Percentiles rank a stretch among this genome's conserved stretches.
Evolutionary conservation across 1,140 invertebrate genomes (phyloP).

Genomic region (Drosophila mayri): DNA sequence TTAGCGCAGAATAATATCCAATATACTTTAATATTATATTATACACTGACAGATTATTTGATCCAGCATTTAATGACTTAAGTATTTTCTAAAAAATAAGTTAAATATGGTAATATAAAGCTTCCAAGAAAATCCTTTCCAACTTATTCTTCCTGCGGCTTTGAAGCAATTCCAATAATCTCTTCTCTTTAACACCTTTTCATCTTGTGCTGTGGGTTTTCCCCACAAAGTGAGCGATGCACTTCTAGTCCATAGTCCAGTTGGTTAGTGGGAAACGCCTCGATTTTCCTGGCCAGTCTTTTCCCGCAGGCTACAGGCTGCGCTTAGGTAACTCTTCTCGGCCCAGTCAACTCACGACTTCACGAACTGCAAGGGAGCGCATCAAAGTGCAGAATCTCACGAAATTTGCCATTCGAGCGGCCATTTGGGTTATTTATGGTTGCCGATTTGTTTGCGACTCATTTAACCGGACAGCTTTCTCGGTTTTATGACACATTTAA

Average conservation of each 20-base stretch:
- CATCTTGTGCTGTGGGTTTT: slow-evolving; percentile 22
- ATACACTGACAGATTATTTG: background rate
- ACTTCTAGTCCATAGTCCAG: slow-evolving; percentile 17
- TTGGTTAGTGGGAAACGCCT: slow-evolving; percentile 54
- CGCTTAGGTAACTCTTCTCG: slow-evolving; percentile 76
- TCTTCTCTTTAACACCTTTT: background rate
- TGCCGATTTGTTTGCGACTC: slow-evolving; percentile 73
- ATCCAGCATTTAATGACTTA: background rate
- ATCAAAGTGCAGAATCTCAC: slow-evolving; percentile 81
- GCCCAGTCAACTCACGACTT: slow-evolving; percentile 62
- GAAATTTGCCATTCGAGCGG: slow-evolving; percentile 78
- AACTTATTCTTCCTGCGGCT: background rate
- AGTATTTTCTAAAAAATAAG: background rate
- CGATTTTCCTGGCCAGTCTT: slow-evolving; percentile 34
- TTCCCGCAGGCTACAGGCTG: slow-evolving; percentile 28
- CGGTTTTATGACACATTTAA: slow-evolving; percentile 77
- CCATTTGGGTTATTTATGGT: slow-evolving; percentile 78
- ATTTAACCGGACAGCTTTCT: slow-evolving; percentile 61
- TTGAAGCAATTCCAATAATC: background rate
- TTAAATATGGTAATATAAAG: background rate
- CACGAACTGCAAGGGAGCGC: slow-evolving; percentile 68
- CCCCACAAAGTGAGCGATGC: slow-evolving; percentile 32
- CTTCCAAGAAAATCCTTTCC: background rate
- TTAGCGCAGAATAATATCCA: background rate
- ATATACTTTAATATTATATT: too few relatives aligned